Conservation (phyloP, 2,888 invertebrate genomes). For the Drosophila neoperkinsi region DNA sequence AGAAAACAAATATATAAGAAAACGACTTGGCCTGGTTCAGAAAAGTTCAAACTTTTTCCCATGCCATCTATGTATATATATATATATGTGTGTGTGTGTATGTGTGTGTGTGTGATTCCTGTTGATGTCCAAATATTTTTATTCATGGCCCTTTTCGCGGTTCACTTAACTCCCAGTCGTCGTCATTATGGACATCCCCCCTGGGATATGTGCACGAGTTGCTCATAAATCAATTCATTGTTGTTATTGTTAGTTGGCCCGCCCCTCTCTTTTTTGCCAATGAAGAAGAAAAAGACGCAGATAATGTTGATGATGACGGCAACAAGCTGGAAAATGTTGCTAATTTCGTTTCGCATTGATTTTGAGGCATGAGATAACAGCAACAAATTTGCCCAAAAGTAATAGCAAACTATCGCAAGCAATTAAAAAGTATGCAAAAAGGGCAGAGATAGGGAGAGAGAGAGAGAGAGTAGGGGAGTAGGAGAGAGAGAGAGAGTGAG, state of each 20-base stretch:
- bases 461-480: too few species aligned
- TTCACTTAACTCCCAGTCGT: constrained; percentile 80
- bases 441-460: background rate
- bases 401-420: constrained; percentile 25
- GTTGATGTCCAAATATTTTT: constrained; percentile 84
- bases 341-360: constrained; percentile 63
- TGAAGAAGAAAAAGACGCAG: constrained; percentile 7
- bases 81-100: constrained; percentile 7
- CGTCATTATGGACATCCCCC: constrained; percentile 69
- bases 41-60: constrained; percentile 59
- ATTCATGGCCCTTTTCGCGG: constrained; percentile 84
- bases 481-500: background rate
- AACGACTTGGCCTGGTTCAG: constrained; percentile 42
- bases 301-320: constrained; percentile 59
- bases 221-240: constrained; percentile 83
- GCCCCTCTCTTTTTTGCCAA: constrained; percentile 2
- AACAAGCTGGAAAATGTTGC: constrained; percentile 80
- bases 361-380: constrained; percentile 18
- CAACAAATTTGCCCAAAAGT: constrained; percentile 54
- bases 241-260: constrained; percentile 46
- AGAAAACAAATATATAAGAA: background rate
- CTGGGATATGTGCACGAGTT: constrained; percentile 68
- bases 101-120: constrained; percentile 33
- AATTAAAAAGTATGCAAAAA: constrained; percentile 39
- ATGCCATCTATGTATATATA: constrained; percentile 38